A percentile compares a stretch with the other conserved stretches of the same genome.
phyloP scores from a whole-genome alignment of 2,113 vertebrate species.

The Oncorhynchus keta region DNA sequence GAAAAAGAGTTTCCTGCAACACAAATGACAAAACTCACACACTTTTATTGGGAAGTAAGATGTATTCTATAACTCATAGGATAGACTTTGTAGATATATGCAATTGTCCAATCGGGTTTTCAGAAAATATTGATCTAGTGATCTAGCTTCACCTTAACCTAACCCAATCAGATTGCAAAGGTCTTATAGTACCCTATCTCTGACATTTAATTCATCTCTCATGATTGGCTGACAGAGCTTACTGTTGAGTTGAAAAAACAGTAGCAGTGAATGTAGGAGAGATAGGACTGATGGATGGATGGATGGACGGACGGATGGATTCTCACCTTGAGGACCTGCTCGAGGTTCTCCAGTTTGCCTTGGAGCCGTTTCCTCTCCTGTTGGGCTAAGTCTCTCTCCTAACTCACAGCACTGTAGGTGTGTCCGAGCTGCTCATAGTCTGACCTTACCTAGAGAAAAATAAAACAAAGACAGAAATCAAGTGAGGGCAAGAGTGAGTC shows the following conservation, averaged over 20 bases:
- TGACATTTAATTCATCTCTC: not conserved
- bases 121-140: too few species aligned
- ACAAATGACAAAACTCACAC: conserved; percentile 35
- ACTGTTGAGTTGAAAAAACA: not conserved
- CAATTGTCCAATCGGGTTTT: too few species aligned
- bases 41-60: conserved; percentile 16
- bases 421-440: conserved; percentile 78
- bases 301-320: not conserved
- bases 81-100: too few species aligned
- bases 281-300: too few species aligned
- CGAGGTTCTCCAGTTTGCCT: conserved; percentile 90
- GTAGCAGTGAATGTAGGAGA: not conserved
- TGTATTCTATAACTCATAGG: too few species aligned
- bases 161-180: too few species aligned
- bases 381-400: conserved; percentile 76
- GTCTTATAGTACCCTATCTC: too few species aligned
- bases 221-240: not conserved
- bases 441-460: conserved; percentile 74
- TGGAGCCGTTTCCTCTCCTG: conserved; percentile 79
- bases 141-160: too few species aligned
- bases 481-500: conserved; percentile 2
- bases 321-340: conserved; percentile 89
- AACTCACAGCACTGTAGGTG: conserved; percentile 74
- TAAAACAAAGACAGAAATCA: not conserved
- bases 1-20: conserved; percentile 42